Base-by-base conservation (phyloP, 2,888 invertebrate species). In the Tetranychus truncatus region DNA sequence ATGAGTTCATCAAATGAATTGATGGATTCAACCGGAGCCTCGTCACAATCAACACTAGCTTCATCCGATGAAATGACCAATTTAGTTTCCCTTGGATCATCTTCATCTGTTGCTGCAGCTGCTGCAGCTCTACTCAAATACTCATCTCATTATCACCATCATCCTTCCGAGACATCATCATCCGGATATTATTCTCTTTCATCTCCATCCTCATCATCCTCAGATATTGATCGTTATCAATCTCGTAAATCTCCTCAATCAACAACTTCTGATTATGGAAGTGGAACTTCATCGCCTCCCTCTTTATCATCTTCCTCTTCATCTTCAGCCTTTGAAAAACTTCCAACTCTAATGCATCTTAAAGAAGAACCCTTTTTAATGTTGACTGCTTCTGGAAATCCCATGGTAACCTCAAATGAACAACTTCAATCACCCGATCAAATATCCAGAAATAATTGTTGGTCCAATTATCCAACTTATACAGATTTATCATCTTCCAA, bases 21-120 rank as follows among this genome's bases (percentile, higher is more conserved):
- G 11, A 75, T 20, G n/a, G 45, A 71, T 18, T 76, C 77, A 24
- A 69, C 69, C 69, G 20, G n/a, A 69, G 11, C 21, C 34, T 69
- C 34, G 45, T 76, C 77, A 66, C 75, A 77, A 11, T 74, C 78
- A 15, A 76, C 78, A 1, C 76, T 78, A 11, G 77, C 77, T 7
- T 76, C 76, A 71, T 76, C 77, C 1, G 78, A 78, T 73, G 79
- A 79, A 44, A 76, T 78, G 11, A 77, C 78, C 6, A 76, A 77
- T 67, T 76, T 78, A 75, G 78, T 78, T 20, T 78, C 77, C 6
- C 21, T 67, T 7, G 24, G 67, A 9, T 21, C 71, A 65, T 9
- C 75, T 15, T 44, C 72, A 6, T 20, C 72, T 18, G 55, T 55
- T 9, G 9, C 55, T 15, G 55, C 15, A 15, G 55, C 55, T 55